phyloP scores from a whole-genome alignment of 2,888 invertebrate species.

The Pyrrhosoma nymphula region DNA sequence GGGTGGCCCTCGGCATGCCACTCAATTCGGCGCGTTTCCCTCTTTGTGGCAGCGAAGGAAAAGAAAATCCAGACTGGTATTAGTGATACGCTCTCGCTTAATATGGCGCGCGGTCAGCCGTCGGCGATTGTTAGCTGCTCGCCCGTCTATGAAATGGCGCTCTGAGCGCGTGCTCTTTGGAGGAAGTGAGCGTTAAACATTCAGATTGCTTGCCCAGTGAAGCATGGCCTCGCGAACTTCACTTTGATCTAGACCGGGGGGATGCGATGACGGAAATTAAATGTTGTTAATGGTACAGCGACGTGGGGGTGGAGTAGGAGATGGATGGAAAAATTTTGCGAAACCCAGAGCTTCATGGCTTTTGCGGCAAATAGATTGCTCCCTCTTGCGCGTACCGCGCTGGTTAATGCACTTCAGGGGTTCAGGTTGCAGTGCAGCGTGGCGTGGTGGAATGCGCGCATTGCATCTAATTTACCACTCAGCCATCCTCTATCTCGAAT shows the following conservation, averaged over 20 bases:
- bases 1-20: not conserved
- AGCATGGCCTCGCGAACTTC: not conserved
- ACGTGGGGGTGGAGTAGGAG: not conserved
- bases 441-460: not conserved
- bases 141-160: slow-evolving; percentile 40
- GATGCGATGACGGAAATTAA: slow-evolving; percentile 18
- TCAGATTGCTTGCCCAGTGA: slow-evolving; percentile 39
- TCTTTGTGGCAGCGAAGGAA: not conserved
- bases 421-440: not conserved
- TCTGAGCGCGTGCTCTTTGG: not conserved
- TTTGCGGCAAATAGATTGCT: not conserved
- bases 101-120: not conserved
- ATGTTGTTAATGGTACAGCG: not conserved
- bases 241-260: slow-evolving; percentile 28
- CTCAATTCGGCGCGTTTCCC: not conserved
- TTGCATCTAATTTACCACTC: not conserved
- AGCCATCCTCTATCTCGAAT: no score
- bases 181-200: slow-evolving; percentile 43
- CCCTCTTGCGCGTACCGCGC: not conserved
- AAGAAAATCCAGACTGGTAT: not conserved
- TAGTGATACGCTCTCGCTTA: not conserved
- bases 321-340: not conserved
- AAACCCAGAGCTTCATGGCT: not conserved
- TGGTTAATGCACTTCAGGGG: not conserved
- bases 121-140: slow-evolving; percentile 20